Evolutionary conservation across 2,797 vertebrate genomes (phyloP).

Genomic region (Dendrocincla fuliginosa): DNA sequence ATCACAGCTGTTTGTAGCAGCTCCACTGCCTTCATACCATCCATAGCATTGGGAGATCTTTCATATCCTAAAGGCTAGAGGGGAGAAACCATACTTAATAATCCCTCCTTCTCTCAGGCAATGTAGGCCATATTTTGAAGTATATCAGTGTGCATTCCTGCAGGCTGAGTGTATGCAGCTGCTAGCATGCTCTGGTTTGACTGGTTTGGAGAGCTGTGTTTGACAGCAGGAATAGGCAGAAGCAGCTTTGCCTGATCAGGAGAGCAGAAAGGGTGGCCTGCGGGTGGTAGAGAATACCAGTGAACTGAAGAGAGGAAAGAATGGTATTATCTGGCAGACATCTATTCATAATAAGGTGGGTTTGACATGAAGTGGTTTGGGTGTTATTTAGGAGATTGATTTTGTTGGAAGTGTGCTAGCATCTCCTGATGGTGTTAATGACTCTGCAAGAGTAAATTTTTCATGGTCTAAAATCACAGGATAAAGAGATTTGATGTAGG

Average conservation of each 20-base stretch:
- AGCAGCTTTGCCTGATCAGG: not conserved
- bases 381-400: not conserved
- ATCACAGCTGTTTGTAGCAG: not conserved
- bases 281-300: not conserved
- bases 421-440: not conserved
- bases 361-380: not conserved
- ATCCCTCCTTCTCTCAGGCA: not conserved
- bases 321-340: not conserved
- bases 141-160: not conserved
- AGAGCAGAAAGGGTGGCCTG: not conserved
- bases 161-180: not conserved
- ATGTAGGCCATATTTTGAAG: accelerated
- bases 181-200: not conserved
- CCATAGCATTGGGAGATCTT: accelerated
- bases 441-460: not conserved
- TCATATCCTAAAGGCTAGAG: not conserved
- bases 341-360: not conserved
- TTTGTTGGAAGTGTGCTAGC: not conserved
- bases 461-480: not conserved
- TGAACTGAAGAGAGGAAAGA: not conserved
- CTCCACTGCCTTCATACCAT: not conserved
- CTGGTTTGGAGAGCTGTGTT: not conserved
- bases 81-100: not conserved
- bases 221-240: not conserved
- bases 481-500: not conserved